Base-by-base conservation (phyloP, 1,140 invertebrate genomes). In the Hylyphantes graminicola region DNA sequence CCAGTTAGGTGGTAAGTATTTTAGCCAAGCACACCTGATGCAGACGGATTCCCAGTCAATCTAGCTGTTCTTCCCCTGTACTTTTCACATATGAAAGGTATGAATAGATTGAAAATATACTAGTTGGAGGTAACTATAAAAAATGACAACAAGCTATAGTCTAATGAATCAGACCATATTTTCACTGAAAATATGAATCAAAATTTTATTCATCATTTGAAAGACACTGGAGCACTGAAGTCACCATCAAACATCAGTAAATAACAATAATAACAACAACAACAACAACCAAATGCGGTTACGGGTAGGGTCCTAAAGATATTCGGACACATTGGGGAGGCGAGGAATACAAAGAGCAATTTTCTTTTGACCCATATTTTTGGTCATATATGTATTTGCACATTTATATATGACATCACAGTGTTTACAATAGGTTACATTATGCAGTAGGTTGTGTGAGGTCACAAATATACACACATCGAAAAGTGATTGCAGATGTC, bases 201-300 rank as follows among this genome's bases (percentile, higher is more conserved):
- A 83, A 83, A 83, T 83, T 82, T 83, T 83, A 83, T 83, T 83
- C 80, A 83, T 83, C 80, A 55, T 83, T 83, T 83, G 80, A 83
- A 83, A 83, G 80, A 83, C 80, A 83, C 72, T 75, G 80, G 80
- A 83, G 63, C 70, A 48, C 63, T 81, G 55, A 73, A 81, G 65
- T 79, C 77, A 79, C 77, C 77, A 65, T 79, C 19, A 65, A 79
- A 79, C 77, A 79, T 70, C 77, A 79, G 77, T 79, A 81, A 65
- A 81, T 55, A 80, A 80, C 72, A 74, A 57, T 17, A 55, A 61
- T 53, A 76, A 76, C 54, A 74, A 74, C 77, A 80, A 80, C 77
- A 80, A 81, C 79, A 81, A 81, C 79, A 81, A 81, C 79, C 67
- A 81, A 81, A 81, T 81, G 55, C 73, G 59, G 79, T 70, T 59